A percentile compares a stretch with the other conserved stretches of the same genome.
These are phyloP conservation scores for Danaus melanippus DNA, from an alignment of 1,140 invertebrate species.

Conservation along the genomic window DNA sequence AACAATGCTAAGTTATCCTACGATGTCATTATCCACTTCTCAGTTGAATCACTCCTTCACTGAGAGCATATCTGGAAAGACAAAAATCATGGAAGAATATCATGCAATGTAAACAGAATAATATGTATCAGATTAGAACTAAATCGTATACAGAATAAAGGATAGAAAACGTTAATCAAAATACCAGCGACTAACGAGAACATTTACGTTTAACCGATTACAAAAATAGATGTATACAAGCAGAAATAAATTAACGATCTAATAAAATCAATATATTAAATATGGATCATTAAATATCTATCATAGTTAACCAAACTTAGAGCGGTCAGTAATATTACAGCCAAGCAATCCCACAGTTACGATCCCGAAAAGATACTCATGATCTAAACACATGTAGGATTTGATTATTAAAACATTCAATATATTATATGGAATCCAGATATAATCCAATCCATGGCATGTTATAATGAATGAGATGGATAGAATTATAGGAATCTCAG, in stretches of 20 bases:
- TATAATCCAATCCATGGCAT: too few relatives aligned
- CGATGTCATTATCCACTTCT: constrained; percentile 33
- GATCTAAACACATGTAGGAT: too few relatives aligned
- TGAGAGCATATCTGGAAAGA: constrained; percentile 43
- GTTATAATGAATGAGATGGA: too few relatives aligned
- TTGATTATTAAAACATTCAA: too few relatives aligned
- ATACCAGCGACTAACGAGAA: neutral
- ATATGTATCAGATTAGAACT: too few relatives aligned
- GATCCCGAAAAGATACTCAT: constrained; percentile 13
- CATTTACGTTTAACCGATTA: neutral
- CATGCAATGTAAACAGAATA: too few relatives aligned
- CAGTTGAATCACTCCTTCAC: constrained; percentile 32
- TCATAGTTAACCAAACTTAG: constrained; percentile 14
- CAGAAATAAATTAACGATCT: constrained; percentile 3
- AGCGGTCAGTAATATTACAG: constrained; percentile 18
- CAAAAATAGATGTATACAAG: neutral
- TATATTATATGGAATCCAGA: too few relatives aligned
- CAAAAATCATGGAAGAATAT: neutral
- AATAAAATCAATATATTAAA: constrained; percentile 7
- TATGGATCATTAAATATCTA: constrained; percentile 10
- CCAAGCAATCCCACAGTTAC: constrained; percentile 14
- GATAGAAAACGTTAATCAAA: neutral
- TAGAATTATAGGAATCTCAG: too few relatives aligned
- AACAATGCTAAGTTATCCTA: constrained; percentile 24
- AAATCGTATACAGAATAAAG: constrained; percentile 1